A percentile compares a stretch with the other conserved stretches of the same genome.
These are phyloP conservation scores for Eutolmus rufibarbis DNA, from an alignment of 2,888 invertebrate species.

Conservation along the genomic window DNA sequence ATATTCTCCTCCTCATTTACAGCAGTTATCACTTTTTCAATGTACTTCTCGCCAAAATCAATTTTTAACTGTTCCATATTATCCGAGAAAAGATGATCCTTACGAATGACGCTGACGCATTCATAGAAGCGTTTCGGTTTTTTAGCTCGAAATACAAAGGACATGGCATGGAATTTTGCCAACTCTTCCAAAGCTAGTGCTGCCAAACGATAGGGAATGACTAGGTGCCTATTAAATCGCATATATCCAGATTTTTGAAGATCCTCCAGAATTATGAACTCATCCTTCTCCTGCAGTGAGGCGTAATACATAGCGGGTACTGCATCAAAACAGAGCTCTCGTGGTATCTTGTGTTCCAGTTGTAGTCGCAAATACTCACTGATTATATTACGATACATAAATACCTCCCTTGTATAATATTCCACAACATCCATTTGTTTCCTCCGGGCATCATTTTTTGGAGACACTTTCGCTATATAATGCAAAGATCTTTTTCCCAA, in stretches of 20 bases:
- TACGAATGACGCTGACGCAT: conserved; percentile 49
- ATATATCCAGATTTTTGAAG: conserved; percentile 50
- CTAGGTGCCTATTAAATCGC: conserved; percentile 56
- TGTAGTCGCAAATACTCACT: conserved; percentile 49
- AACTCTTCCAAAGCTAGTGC: conserved; percentile 60
- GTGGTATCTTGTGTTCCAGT: conserved; percentile 6
- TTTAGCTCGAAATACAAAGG: conserved; percentile 60
- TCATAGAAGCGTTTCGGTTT: conserved; percentile 50
- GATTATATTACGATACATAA: conserved; percentile 55
- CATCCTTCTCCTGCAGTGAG: conserved; percentile 51
- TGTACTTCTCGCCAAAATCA: conserved; percentile 55
- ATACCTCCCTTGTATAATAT: conserved; percentile 55
- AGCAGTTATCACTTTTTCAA: conserved; percentile 52
- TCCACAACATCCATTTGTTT: conserved; percentile 54
- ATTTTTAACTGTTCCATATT: conserved; percentile 52
- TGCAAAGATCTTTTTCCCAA: conserved; percentile 15
- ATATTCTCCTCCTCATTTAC: conserved; percentile 50
- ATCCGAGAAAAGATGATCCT: conserved; percentile 54
- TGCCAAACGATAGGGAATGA: conserved; percentile 60
- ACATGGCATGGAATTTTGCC: conserved; percentile 64
- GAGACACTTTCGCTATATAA: conserved; percentile 55
- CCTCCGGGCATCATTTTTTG: conserved; percentile 54
- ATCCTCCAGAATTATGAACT: conserved; percentile 57
- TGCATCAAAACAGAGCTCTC: background rate
- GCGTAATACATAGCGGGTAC: conserved; percentile 52